Conservation (phyloP, 2,113 vertebrate species). For the Triplophysa rosa region DNA sequence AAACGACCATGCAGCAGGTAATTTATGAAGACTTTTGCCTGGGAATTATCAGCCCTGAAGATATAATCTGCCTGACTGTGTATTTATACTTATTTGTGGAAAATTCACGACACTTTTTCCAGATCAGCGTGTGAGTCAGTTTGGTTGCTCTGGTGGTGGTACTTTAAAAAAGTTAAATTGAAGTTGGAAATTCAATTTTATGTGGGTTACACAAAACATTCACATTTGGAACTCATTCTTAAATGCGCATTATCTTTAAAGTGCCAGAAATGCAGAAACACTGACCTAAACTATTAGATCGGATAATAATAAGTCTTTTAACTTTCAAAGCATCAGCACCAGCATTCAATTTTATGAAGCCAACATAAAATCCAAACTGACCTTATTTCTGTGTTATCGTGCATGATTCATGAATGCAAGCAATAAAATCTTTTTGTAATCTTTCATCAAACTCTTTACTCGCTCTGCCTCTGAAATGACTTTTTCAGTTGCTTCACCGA, state of each 20-base stretch:
- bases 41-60: conserved; percentile 15
- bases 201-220: neutral
- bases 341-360: no score
- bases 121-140: neutral
- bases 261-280: no score
- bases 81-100: neutral
- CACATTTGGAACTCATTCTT: neutral
- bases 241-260: neutral
- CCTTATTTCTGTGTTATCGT: no score
- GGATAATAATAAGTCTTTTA: no score
- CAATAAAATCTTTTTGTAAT: no score
- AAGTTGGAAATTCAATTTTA: conserved; percentile 14
- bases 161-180: neutral
- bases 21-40: conserved; percentile 17
- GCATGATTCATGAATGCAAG: no score
- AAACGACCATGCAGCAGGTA: neutral
- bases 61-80: neutral
- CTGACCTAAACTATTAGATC: no score
- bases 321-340: no score
- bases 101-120: conserved; percentile 10
- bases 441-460: no score
- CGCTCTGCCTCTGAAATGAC: no score
- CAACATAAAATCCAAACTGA: no score
- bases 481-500: no score
- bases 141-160: neutral